Evolutionary conservation across 2,797 vertebrate genomes (phyloP).

Genomic region (Falco rusticolus): DNA sequence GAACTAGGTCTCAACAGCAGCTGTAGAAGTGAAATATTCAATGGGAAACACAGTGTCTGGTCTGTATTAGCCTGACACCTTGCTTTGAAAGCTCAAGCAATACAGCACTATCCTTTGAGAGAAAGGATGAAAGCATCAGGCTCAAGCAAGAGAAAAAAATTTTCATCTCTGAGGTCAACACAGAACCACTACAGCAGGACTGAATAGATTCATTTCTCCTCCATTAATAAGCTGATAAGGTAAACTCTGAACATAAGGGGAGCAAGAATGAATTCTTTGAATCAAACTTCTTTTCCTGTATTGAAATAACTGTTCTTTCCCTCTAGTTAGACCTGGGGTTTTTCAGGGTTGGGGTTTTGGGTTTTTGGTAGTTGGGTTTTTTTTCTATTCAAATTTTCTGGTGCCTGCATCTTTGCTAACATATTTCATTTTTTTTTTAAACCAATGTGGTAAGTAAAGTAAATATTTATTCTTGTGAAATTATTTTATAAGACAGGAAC

Average conservation of each 20-base stretch:
- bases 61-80: not conserved
- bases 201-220: not conserved
- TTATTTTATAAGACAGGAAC: not conserved
- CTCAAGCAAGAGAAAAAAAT: not conserved
- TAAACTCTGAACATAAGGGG: not conserved
- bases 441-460: not conserved
- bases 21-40: not conserved
- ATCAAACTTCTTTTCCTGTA: not conserved
- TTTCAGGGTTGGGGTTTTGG: not conserved
- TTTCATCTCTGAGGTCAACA: not conserved
- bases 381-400: not conserved
- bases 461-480: not conserved
- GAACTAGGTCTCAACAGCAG: not conserved
- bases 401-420: not conserved
- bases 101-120: not conserved
- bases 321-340: not conserved
- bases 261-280: not conserved
- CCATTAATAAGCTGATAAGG: not conserved
- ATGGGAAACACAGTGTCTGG: not conserved
- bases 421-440: not conserved
- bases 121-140: not conserved
- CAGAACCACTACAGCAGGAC: not conserved
- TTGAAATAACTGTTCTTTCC: not conserved
- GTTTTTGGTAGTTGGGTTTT: fast-evolving
- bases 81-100: not conserved